Base-by-base conservation (phyloP, 2,888 invertebrate species). In the Brachyopa scutellaris region DNA sequence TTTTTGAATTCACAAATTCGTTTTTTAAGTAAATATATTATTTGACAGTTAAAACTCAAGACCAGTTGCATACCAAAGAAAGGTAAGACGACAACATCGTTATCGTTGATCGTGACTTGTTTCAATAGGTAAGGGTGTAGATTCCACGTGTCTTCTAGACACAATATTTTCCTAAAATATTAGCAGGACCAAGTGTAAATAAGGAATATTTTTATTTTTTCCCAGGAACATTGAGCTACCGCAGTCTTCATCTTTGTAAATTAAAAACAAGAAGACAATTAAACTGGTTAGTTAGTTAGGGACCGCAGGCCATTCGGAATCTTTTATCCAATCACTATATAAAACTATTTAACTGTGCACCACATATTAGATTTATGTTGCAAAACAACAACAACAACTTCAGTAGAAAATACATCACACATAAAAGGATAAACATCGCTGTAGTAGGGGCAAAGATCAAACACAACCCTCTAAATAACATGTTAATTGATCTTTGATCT, bases 401-500 rank as follows among this genome's bases (percentile, higher is more conserved):
- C n/a, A 6, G 26, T 21, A 42, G 15, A 11, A 13, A 36, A 21
- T 23, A 66, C 66, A 57, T 11, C 7, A 59, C 31, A 67, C 42
- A 80, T 47, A 67, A 62, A 74, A 80, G 69, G 74, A 74, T 69
- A 62, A 74, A 74, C 67, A 47, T 64, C 11, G 7, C 38, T 21
- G 8, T 15, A 53, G 36, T 3, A 53, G 66, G 45, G 66, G 66
- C 77, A 47, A 66, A 82, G 64, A 77, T 77, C 82, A 77, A 70
- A 82, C 59, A 66, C 70, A 82, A 66, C 82, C 77, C 77, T 82
- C 69, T 55, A 72, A 77, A 53, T 77, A 82, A 77, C 77, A 82
- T 82, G 82, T 77, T 82, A 82, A 82, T 82, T 82, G 82, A 82
- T 82, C 82, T 82, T 82, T 82, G 82, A 82, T 82, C 82, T 69